Percentiles rank a stretch among this genome's conserved stretches.
phyloP scores from a whole-genome alignment of 2,113 vertebrate genomes.

The Calyptommatus sinebrachiatus region DNA sequence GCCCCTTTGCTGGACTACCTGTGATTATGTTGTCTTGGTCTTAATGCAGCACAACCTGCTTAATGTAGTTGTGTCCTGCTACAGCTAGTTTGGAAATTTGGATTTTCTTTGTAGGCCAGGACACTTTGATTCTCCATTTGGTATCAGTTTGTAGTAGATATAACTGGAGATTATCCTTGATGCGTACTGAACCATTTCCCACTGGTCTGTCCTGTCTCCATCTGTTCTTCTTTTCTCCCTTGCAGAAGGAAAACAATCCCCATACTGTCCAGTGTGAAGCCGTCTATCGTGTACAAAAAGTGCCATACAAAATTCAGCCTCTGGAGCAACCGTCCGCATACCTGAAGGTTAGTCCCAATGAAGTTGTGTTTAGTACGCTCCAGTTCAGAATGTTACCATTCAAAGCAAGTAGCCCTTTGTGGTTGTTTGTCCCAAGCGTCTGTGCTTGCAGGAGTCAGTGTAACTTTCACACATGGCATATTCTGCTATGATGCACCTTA shows the following conservation, averaged over 20 bases:
- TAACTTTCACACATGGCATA: too few species aligned
- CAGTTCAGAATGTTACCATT: background rate
- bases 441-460: too few species aligned
- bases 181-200: background rate
- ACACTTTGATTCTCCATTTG: background rate
- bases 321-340: conserved; percentile 68
- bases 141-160: background rate
- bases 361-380: too few species aligned
- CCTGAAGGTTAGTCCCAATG: conserved; percentile 73
- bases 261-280: conserved; percentile 82
- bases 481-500: too few species aligned
- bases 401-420: background rate
- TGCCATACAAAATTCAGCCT: conserved; percentile 85
- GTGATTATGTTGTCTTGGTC: too few species aligned
- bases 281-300: conserved; percentile 76
- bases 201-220: background rate
- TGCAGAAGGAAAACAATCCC: conserved; percentile 76
- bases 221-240: background rate
- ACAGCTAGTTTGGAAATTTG: too few species aligned
- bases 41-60: too few species aligned
- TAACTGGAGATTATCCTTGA: background rate
- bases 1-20: too few species aligned
- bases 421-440: too few species aligned
- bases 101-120: too few species aligned
- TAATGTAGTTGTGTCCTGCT: too few species aligned